These are phyloP conservation scores for Dasyprocta punctata DNA, from an alignment of 2,113 vertebrate species.

Conservation along the genomic window DNA sequence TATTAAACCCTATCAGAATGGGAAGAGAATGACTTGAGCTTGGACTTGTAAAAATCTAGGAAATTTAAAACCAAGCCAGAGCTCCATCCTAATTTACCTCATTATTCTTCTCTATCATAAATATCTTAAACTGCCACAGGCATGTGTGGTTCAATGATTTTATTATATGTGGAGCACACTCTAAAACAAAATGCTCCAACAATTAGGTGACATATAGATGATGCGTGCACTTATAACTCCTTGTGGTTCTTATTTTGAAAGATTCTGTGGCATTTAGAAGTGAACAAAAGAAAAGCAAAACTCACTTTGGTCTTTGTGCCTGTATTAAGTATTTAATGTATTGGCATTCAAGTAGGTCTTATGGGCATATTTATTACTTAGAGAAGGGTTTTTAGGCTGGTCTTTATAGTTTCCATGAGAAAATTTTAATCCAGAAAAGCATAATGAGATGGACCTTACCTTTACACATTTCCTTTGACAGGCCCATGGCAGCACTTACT, in stretches of 20 bases:
- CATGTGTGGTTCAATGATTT: background rate
- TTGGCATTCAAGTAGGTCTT: slow-evolving; percentile 41
- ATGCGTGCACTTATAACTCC: background rate
- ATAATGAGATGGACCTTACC: background rate
- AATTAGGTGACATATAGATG: slow-evolving; percentile 21
- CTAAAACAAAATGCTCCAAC: background rate
- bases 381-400: slow-evolving; percentile 48
- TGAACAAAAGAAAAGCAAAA: slow-evolving; percentile 35
- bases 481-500: slow-evolving; percentile 21
- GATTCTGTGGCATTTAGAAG: slow-evolving; percentile 1
- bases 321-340: slow-evolving; percentile 44
- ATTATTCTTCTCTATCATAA: slow-evolving; percentile 16
- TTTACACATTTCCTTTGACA: slow-evolving; percentile 38
- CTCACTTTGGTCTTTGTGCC: slow-evolving; percentile 20
- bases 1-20: slow-evolving; percentile 34
- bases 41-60: slow-evolving; percentile 70
- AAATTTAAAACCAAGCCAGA: slow-evolving; percentile 70
- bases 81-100: slow-evolving; percentile 44
- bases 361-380: slow-evolving; percentile 56
- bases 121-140: background rate
- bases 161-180: background rate
- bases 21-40: background rate
- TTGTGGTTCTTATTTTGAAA: slow-evolving; percentile 37
- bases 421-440: slow-evolving; percentile 56
- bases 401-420: slow-evolving; percentile 59